Base-by-base conservation (phyloP, 2,113 vertebrate genomes). In the Bubo scandiacus region DNA sequence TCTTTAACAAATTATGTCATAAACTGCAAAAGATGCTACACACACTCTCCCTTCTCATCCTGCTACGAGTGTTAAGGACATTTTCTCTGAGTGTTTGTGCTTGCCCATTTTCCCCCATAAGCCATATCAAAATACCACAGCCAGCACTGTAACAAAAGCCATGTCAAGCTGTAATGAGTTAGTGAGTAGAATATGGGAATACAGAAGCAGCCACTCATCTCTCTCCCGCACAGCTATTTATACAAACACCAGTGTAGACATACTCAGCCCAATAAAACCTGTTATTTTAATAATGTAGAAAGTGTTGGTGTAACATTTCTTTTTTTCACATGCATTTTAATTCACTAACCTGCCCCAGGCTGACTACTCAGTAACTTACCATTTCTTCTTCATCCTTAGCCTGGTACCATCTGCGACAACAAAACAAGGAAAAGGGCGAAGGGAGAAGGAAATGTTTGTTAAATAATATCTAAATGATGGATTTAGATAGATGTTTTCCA, bases 1-100 rank as follows among this genome's bases (percentile, higher is more conserved):
- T 94, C 59, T 94, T 79, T 86, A 92, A 86, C 52, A 91, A 92
- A 93, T 96, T 84, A 90, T 75, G 61, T 92, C 92, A 97, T 92
- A 92, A 96, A 86, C 51, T 84, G 45, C 67, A 75, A 23, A 59
- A 95, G 51, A 88, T 36, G 66, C 61, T 89, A 67, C 57, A 65
- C 93, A 94, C 38, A 62, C 49, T 58, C 52, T 88, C 54, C 67
- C 47, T 88, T 88, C n/a, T 83, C 27, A 2, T 38, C 26, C 71
- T 66, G 71, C 67, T 59, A 55, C 0, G 34, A 68, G 51, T 26
- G 25, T 72, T 68, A 75, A 81, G 70, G 38, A 62, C 59, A 43
- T 21, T 13, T 57, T 14, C 38, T 65, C 59, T 8, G 20, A 88
- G 38, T 20, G 15, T 10, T 87, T 47, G 29, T 38, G 10, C 61